Base-by-base conservation (phyloP, 1,140 invertebrate species). In the Agrilus planipennis region DNA sequence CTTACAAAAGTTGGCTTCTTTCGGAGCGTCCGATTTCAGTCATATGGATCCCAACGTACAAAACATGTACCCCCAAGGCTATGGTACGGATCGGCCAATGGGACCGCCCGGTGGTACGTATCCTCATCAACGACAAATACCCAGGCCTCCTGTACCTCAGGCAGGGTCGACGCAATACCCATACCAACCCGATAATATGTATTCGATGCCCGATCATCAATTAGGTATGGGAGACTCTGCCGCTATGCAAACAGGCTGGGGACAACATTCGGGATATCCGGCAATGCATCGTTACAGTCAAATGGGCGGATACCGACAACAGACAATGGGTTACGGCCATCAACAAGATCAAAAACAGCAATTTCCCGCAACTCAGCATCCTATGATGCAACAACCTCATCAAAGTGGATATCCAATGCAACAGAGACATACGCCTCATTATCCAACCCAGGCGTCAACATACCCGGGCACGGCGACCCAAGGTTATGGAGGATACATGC, bases 1-100 rank as follows among this genome's bases (percentile, higher is more conserved):
- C 55, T 73, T 82, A 51, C 81, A 79, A 64, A 85, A 84, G 71
- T 72, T 82, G 69, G 77, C 76, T 53, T 72, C 77, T 29, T 82
- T 82, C 62, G 70, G 72, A 58, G 68, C 70, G 58, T 56, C 60
- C 50, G 69, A 71, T 20, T 65, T 71, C 59, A 67, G 57, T 58
- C 66, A 52, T 53, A 70, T 49, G 68, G 67, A 67, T 67, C 62
- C 63, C 52, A 55, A 60, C 58, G 49, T 67, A 60, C 55, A 69
- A 60, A 66, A 51, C 44, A 69, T 74, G 62, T 75, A 71, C 53
- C 71, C 75, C 54, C 69, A 71, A 56, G 70, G 69, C 50, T 67
- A 75, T 45, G 67, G 69, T 43, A 60, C 60, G 16, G 58, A 57
- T 29, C 44, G 64, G 45, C 51, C 54, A 29, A 66, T 58, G 60